Conservation (phyloP, 2,797 vertebrate genomes). For the Pachyuromys duprasi region DNA sequence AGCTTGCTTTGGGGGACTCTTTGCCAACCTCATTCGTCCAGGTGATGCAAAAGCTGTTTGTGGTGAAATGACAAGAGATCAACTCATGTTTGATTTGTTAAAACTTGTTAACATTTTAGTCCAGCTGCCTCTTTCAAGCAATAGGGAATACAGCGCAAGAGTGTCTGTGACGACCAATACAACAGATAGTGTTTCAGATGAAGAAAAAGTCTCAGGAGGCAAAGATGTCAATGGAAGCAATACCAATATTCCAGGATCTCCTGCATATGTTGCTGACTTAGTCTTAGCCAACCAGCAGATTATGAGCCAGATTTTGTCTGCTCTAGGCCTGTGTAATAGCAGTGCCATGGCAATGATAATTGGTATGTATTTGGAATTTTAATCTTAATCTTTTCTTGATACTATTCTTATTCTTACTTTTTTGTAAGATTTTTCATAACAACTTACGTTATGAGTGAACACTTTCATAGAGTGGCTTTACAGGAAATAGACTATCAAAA, state of each 20-base stretch:
- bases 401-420: background rate
- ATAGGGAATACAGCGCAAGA: constrained; percentile 96
- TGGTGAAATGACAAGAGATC: constrained; percentile 98
- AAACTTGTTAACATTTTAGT: constrained; percentile 98
- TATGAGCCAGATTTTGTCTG: constrained; percentile 99
- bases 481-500: constrained; percentile 21
- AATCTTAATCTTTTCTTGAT: constrained; percentile 41
- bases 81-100: constrained; percentile 98
- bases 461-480: background rate
- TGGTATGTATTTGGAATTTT: constrained; percentile 89
- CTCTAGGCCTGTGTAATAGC: constrained; percentile 98
- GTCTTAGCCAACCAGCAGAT: constrained; percentile 99
- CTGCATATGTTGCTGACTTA: constrained; percentile 95
- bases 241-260: constrained; percentile 90
- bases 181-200: constrained; percentile 96
- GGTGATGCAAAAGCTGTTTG: constrained; percentile 98
- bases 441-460: constrained; percentile 14
- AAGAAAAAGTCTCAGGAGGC: constrained; percentile 98
- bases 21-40: constrained; percentile 98
- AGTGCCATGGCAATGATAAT: constrained; percentile 99
- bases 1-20: constrained; percentile 98
- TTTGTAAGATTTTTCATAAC: background rate
- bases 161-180: constrained; percentile 90
- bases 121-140: constrained; percentile 96
- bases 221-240: constrained; percentile 94